phyloP scores from a whole-genome alignment of 2,888 invertebrate species.

The Agapetus fuscipes region DNA sequence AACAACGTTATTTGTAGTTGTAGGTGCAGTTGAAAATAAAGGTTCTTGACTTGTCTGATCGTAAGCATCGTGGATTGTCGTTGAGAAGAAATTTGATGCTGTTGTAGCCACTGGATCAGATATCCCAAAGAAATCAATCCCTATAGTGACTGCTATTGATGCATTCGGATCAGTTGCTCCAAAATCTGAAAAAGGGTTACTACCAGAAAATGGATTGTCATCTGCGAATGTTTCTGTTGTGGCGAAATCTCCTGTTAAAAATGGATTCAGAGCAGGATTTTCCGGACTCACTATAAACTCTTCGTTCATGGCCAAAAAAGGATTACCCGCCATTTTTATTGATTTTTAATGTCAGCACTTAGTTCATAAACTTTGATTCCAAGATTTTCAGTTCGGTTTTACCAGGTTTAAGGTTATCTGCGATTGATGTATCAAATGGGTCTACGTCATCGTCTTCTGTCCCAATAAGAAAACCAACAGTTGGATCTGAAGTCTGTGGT shows the following conservation, averaged over 20 bases:
- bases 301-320: slow-evolving; percentile 69
- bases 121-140: slow-evolving; percentile 39
- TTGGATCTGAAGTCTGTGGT: slow-evolving; percentile 43
- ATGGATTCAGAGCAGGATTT: slow-evolving; percentile 55
- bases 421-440: slow-evolving; percentile 80
- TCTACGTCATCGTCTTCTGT: slow-evolving; percentile 47
- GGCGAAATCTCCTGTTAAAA: slow-evolving; percentile 47
- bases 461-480: slow-evolving; percentile 18
- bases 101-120: slow-evolving; percentile 31
- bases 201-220: slow-evolving; percentile 66
- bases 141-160: slow-evolving; percentile 32
- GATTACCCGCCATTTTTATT: slow-evolving; percentile 60
- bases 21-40: slow-evolving; percentile 17
- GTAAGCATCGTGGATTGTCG: slow-evolving; percentile 17
- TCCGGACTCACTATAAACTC: slow-evolving; percentile 43
- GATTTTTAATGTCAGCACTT: slow-evolving; percentile 6
- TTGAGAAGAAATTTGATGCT: slow-evolving; percentile 24
- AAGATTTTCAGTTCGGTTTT: slow-evolving; percentile 67
- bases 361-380: slow-evolving; percentile 60
- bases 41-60: slow-evolving; percentile 13
- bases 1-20: slow-evolving; percentile 4
- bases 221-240: slow-evolving; percentile 26
- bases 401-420: slow-evolving; percentile 62
- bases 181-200: slow-evolving; percentile 60
- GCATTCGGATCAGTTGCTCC: slow-evolving; percentile 35